These are phyloP conservation scores for Ceyx cyanopectus DNA, from an alignment of 2,113 vertebrate species.

Conservation along the genomic window DNA sequence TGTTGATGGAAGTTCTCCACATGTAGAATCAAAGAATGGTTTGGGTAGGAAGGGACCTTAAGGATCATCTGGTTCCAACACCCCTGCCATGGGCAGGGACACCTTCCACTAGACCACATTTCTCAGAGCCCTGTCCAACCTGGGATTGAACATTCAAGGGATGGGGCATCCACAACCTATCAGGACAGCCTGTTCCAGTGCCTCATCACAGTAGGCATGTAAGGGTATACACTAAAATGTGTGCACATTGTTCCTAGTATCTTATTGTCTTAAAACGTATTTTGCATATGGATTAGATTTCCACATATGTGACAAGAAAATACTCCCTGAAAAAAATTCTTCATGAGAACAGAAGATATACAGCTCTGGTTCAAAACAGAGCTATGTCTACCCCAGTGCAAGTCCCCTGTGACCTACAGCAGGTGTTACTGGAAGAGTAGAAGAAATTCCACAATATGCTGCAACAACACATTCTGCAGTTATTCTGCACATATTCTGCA, in stretches of 20 bases:
- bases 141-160: background rate
- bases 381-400: background rate
- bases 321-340: background rate
- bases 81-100: background rate
- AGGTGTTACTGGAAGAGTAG: background rate
- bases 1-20: background rate
- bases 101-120: background rate
- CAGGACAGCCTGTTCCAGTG: background rate
- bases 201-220: background rate
- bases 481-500: background rate
- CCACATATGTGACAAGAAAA: background rate
- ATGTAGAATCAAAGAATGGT: background rate
- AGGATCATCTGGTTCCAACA: background rate
- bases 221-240: background rate
- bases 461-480: background rate
- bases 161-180: background rate
- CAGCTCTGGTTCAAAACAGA: background rate
- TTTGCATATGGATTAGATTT: background rate
- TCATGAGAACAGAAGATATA: background rate
- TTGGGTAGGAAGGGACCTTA: background rate
- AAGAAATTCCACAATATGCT: background rate
- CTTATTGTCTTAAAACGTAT: background rate
- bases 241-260: background rate
- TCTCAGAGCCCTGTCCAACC: background rate
- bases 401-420: background rate